Conservation (phyloP, 2,888 invertebrate species). For the Himalopsyche japonica region DNA sequence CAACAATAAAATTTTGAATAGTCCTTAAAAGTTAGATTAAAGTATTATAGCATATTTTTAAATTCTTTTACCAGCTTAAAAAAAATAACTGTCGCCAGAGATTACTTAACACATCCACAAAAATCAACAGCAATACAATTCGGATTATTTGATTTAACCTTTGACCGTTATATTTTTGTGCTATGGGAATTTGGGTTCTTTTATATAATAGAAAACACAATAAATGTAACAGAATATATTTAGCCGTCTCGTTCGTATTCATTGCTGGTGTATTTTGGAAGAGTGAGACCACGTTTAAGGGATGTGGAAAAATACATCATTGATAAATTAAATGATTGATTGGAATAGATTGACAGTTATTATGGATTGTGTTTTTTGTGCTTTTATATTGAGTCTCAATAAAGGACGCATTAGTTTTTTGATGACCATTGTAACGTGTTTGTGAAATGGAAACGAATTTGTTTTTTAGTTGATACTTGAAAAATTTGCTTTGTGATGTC, state of each 20-base stretch:
- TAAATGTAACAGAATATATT: not conserved
- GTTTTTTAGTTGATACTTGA: no score
- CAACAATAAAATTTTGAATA: no score
- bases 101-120: not conserved
- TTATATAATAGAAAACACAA: not conserved
- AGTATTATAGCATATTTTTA: no score
- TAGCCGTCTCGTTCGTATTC: slow-evolving; percentile 10
- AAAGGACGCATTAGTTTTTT: slow-evolving; percentile 36
- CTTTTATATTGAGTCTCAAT: slow-evolving; percentile 27
- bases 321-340: slow-evolving; percentile 37
- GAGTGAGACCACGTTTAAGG: not conserved
- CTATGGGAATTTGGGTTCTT: slow-evolving; percentile 28
- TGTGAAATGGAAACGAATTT: not conserved
- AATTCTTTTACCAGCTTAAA: no score
- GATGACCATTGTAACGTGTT: slow-evolving; percentile 27
- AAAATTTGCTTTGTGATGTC: no score
- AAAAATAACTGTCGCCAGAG: not conserved
- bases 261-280: not conserved
- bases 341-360: slow-evolving; percentile 40
- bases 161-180: slow-evolving; percentile 24
- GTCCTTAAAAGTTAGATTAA: no score
- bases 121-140: slow-evolving; percentile 26
- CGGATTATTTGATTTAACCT: slow-evolving; percentile 40
- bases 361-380: slow-evolving; percentile 26
- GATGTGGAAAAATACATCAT: not conserved